Percentiles rank a stretch among this genome's conserved stretches.
phyloP scores from a whole-genome alignment of 2,797 vertebrate species.

The Urophycis tenuis region DNA sequence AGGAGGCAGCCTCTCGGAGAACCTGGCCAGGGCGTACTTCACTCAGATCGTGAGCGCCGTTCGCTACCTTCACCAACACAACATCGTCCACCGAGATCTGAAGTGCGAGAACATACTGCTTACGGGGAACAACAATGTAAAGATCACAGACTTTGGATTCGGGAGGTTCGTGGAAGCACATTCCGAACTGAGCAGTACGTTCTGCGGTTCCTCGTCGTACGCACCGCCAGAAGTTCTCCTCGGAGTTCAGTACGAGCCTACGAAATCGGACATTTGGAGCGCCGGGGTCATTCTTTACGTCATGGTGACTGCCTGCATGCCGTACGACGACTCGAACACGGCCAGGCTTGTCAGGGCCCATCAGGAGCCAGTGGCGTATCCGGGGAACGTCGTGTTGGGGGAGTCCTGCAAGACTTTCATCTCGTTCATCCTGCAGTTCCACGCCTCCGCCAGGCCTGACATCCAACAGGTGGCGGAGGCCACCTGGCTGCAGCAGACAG shows the following conservation, averaged over 20 bases:
- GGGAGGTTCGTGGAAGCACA: conserved; percentile 57
- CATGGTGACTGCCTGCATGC: conserved; percentile 71
- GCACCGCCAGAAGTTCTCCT: conserved; percentile 70
- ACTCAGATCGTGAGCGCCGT: conserved; percentile 66
- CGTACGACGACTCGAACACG: conserved; percentile 64
- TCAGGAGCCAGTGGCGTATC: conserved; percentile 64
- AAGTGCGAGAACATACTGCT: conserved; percentile 77
- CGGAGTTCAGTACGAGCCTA: conserved; percentile 69
- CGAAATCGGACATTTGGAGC: conserved; percentile 75
- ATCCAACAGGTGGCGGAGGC: conserved; percentile 63
- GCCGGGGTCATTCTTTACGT: conserved; percentile 72
- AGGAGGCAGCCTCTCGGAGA: conserved; percentile 54
- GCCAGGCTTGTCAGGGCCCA: conserved; percentile 60
- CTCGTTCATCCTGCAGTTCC: conserved; percentile 63
- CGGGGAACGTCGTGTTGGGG: conserved; percentile 40
- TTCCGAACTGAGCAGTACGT: conserved; percentile 66
- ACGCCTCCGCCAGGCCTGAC: conserved; percentile 50
- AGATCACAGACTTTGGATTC: conserved; percentile 72
- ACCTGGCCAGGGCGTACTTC: conserved; percentile 64
- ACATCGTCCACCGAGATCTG: conserved; percentile 72
- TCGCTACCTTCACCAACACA: conserved; percentile 67
- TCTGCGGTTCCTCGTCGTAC: conserved; percentile 70
- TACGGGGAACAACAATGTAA: conserved; percentile 60
- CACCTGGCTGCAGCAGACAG: conserved; percentile 61
- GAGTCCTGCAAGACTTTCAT: conserved; percentile 66